Evolutionary conservation across 2,888 invertebrate species (phyloP).

Genomic region (Agapostemon virescens): DNA sequence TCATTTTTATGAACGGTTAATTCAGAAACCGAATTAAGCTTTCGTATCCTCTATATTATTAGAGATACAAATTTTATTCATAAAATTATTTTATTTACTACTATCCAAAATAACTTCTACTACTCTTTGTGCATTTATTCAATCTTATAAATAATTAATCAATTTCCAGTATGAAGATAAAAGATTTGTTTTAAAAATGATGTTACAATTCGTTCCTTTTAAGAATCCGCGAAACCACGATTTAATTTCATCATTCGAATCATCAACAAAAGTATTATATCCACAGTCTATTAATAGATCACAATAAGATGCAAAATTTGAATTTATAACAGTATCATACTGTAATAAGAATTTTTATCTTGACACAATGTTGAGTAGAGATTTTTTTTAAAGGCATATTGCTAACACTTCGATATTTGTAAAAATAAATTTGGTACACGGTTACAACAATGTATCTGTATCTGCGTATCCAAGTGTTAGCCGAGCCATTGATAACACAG

Average conservation of each 20-base stretch:
- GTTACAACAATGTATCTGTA: background rate
- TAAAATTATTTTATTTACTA: background rate
- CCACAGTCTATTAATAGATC: background rate
- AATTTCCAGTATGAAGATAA: background rate
- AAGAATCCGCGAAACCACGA: background rate
- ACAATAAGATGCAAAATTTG: background rate
- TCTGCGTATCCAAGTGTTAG: constrained; percentile 21
- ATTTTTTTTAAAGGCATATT: background rate
- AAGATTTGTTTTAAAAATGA: background rate
- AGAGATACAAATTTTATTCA: background rate
- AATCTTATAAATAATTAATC: background rate
- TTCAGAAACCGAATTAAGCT: too few species aligned
- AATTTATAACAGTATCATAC: background rate
- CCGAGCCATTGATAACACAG: constrained; percentile 33
- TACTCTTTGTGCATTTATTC: background rate
- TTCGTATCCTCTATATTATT: background rate
- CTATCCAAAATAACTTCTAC: background rate
- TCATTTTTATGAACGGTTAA: background rate
- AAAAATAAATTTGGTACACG: background rate
- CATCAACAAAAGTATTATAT: background rate
- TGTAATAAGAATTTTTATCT: background rate
- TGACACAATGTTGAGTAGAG: background rate
- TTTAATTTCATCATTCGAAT: background rate
- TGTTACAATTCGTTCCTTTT: background rate
- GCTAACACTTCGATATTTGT: constrained; percentile 13